Base-by-base conservation (phyloP, 2,113 vertebrate genomes). In the Entomyzon cyanotis region DNA sequence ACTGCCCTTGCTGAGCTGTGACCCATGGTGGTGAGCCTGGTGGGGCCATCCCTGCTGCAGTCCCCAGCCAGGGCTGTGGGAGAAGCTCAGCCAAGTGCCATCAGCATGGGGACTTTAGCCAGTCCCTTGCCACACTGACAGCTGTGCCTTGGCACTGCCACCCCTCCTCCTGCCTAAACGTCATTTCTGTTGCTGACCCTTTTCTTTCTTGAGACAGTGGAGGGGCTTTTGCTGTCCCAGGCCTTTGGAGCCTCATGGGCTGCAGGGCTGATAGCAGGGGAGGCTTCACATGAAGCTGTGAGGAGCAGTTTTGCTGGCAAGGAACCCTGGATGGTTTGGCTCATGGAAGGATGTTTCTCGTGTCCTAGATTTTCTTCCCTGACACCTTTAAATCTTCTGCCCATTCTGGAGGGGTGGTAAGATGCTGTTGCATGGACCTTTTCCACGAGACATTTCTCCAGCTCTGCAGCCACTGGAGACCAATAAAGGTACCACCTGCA, bases 11-110 rank as follows among this genome's bases (percentile, higher is more conserved):
- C 44, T 46, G 44, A 46, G 44, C 44, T 46, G 15, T 46, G 44
- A 46, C 44, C 44, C 44, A 23, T 16, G 5, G 3, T 0, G 22
- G 23, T 0, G 6, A 37, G 20, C 21, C 35, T 6, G 30, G 3
- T 22, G 20, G 7, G 35, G 55, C 37, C 21, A 5, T n/a, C 15
- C 9, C 42, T 27, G 59, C 70, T 44, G 42, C 28, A 25, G 28
- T 10, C 14, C 3, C 0, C 18, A 18, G 20, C 35, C 44, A 5
- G 17, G 2, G 53, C 5, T 8, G 22, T 4, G 27, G 55, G 21
- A 75, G 67, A 41, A 68, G 56, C 67, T 33, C 4, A 21, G 52
- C 35, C 56, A 10, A 1, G 0, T 31, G 49, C 49, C 44, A 8
- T 28, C 37, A 37, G n/a, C 15, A 1, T 0, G 3, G 63, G 16